Evolutionary conservation across 1,140 invertebrate species (phyloP), one percentile per base, ranked within the genome.

Genomic region (Hylaeus anthracinus): DNA sequence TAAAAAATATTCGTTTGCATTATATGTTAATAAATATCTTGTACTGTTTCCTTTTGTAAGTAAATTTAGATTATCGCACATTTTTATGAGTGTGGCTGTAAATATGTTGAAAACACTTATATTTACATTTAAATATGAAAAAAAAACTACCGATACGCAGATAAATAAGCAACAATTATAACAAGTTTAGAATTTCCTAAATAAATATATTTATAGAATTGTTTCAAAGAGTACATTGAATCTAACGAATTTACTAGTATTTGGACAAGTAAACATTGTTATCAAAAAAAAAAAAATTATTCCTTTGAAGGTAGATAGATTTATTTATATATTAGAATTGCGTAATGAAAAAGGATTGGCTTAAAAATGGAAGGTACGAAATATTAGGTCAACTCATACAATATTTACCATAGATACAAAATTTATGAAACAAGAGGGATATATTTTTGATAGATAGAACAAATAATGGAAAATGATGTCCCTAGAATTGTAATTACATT

Each of bases 371-470:
- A 65, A 12, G 43, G 41, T 73, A 60, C 51, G 10, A 63, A 26
- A 65, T 70, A 3, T 51, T 12, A 45, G 76, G n/a, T 6, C 67
- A 64, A 76, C 53, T 58, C 72, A 14, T 55, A 80, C 63, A 83
- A 8, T 72, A 81, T 69, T 51, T 51, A 61, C 37, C 53, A 71
- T 37, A 85, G 41, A 69, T 79, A 55, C 66, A 79, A 72, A 71
- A 86, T 72, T 66, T 58, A 71, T 53, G 60, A 72, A 60, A 61
- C 12, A n/a, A 75, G 53, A 43, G 39, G 56, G 72, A 75, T 81
- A 87, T 84, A 86, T 84, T 86, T 87, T 84, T 87, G 70, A 79
- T 82, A 87, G 74, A 55, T n/a, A 69, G 14, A 81, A 87, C 8
- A 64, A 63, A 43, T 70, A 73, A 78, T 43, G 39, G 61, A 79